Evolutionary conservation across 1,140 invertebrate species (phyloP).

Genomic region (Drosophila sechellia): DNA sequence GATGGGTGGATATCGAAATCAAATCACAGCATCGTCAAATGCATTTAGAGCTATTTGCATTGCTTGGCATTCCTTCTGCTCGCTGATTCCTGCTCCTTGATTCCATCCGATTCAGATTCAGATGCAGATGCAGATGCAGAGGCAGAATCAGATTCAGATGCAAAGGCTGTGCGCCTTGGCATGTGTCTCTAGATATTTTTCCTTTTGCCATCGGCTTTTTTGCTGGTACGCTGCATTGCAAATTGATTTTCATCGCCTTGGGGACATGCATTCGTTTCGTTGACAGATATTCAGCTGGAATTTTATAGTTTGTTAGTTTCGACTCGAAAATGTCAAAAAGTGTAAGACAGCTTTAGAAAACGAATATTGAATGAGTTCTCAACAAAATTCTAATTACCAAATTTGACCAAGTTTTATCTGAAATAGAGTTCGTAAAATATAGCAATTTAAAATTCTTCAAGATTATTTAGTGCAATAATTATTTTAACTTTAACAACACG

Average conservation of each 20-base stretch:
- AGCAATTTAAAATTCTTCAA: not conserved
- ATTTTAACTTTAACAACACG: not conserved
- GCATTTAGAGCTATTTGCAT: conserved; percentile 80
- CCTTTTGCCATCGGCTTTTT: conserved; percentile 10
- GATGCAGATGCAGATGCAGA: conserved; percentile 5
- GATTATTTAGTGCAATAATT: not conserved
- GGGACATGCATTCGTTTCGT: conserved; percentile 59
- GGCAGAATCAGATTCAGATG: conserved; percentile 32
- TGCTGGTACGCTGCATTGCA: conserved; percentile 48
- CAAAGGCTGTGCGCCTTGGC: conserved; percentile 51
- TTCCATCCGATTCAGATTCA: conserved; percentile 44
- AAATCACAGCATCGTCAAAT: conserved; percentile 77
- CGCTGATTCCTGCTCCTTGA: conserved; percentile 46
- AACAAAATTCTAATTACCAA: not conserved
- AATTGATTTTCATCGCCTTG: conserved; percentile 75
- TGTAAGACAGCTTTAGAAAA: not conserved
- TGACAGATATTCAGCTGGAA: conserved; percentile 27
- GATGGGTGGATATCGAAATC: conserved; percentile 69
- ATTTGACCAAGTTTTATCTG: not conserved
- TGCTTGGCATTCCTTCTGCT: conserved; percentile 62
- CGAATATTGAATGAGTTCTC: not conserved
- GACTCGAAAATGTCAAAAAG: conserved; percentile 13
- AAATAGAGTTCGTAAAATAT: not conserved
- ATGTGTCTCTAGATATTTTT: conserved; percentile 68
- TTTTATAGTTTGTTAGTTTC: conserved; percentile 20